Percentiles rank a stretch among this genome's conserved stretches.
These are phyloP conservation scores for Xanthia icteritia DNA, from an alignment of 2,888 invertebrate genomes.

Conservation along the genomic window DNA sequence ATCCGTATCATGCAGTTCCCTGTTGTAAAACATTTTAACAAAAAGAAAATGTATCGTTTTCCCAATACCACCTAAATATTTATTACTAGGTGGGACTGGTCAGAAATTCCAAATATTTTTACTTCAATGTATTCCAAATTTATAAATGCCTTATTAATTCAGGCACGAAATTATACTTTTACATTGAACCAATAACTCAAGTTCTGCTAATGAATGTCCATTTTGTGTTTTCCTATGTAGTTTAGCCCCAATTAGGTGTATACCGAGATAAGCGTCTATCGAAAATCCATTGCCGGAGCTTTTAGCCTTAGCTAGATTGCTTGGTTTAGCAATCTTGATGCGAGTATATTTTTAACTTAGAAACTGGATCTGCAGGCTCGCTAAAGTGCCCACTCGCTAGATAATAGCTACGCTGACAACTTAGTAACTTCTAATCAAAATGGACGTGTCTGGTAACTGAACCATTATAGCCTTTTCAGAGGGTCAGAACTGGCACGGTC, in stretches of 20 bases:
- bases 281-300: conserved; percentile 50
- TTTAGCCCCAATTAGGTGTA: conserved; percentile 53
- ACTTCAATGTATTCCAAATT: conserved; percentile 15
- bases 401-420: conserved; percentile 53
- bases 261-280: conserved; percentile 50
- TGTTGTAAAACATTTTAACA: conserved; percentile 28
- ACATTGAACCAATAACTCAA: conserved; percentile 52
- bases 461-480: conserved; percentile 36
- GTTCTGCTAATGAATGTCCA: conserved; percentile 36
- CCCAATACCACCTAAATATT: background rate
- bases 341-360: conserved; percentile 54
- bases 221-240: conserved; percentile 49
- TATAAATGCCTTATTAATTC: conserved; percentile 38
- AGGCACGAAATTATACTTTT: conserved; percentile 45
- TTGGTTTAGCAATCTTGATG: conserved; percentile 47
- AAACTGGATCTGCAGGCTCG: conserved; percentile 51
- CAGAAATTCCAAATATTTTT: conserved; percentile 21
- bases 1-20: conserved; percentile 65
- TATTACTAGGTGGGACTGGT: conserved; percentile 7
- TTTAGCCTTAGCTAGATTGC: conserved; percentile 50
- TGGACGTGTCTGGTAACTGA: conserved; percentile 42
- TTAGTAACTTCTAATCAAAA: conserved; percentile 52
- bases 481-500: background rate
- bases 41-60: conserved; percentile 29
- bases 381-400: conserved; percentile 49